Conservation (phyloP, 2,888 invertebrate genomes). For the Chloroclysta siterata region DNA sequence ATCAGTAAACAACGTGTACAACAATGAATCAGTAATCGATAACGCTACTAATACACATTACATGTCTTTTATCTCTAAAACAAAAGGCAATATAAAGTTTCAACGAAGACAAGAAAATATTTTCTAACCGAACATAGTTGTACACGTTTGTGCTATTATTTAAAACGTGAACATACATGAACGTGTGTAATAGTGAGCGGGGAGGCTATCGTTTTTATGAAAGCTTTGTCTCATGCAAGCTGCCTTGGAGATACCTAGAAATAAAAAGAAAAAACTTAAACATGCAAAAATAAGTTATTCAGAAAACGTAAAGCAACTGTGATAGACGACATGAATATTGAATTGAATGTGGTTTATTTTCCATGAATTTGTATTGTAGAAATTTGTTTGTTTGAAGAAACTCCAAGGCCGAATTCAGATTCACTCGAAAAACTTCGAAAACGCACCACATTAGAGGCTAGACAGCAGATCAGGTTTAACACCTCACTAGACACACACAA, state of each 20-base stretch:
- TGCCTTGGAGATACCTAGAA: conserved; percentile 75
- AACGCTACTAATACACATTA: conserved; percentile 48
- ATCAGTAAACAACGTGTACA: conserved; percentile 62
- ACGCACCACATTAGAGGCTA: conserved; percentile 47
- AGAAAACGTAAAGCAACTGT: conserved; percentile 33
- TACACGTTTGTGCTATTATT: conserved; percentile 15
- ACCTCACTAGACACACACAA: conserved; percentile 65
- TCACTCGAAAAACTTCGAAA: conserved; percentile 52
- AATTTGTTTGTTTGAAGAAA: conserved; percentile 21
- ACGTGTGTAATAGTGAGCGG: conserved; percentile 65
- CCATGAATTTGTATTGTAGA: conserved; percentile 31
- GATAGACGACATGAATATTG: conserved; percentile 32
- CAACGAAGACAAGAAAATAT: conserved; percentile 6
- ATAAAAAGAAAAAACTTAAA: conserved; percentile 56
- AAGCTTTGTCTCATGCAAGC: conserved; percentile 77
- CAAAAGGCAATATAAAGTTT: conserved; percentile 30
- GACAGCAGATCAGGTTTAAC: conserved; percentile 45
- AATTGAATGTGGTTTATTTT: conserved; percentile 40
- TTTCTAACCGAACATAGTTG: conserved; percentile 10
- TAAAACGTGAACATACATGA: conserved; percentile 71
- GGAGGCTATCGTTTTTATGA: conserved; percentile 71
- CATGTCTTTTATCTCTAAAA: conserved; percentile 41
- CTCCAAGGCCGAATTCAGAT: conserved; percentile 27
- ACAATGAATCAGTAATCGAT: conserved; percentile 65
- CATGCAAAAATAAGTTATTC: conserved; percentile 53